A percentile compares a stretch with the other conserved stretches of the same genome.
Evolutionary conservation across 2,797 vertebrate species (phyloP).

Genomic region (Sternarchorhynchus goeldii): DNA sequence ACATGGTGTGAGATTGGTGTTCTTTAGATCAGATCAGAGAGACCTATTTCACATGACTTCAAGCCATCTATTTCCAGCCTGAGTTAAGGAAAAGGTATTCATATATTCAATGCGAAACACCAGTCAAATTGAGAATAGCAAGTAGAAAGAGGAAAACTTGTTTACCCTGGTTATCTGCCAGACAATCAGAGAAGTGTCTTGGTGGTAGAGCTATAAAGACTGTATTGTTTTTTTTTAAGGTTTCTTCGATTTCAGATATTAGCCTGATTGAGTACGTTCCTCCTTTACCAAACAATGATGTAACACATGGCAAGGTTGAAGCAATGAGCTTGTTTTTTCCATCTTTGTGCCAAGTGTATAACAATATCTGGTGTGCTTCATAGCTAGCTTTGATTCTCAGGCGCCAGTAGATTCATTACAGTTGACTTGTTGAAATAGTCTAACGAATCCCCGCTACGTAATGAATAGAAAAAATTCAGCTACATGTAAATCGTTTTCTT

Average conservation of each 20-base stretch:
- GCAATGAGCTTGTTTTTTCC: background rate
- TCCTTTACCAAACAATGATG: constrained; percentile 5
- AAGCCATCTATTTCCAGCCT: background rate
- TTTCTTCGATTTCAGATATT: background rate
- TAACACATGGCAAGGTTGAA: background rate
- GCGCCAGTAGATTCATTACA: too few species aligned
- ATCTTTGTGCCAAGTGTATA: background rate
- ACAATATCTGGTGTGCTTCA: background rate
- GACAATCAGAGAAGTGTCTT: background rate
- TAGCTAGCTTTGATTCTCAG: background rate
- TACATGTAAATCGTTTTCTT: too few species aligned
- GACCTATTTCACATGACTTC: background rate
- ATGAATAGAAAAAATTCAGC: too few species aligned
- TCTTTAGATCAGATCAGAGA: background rate
- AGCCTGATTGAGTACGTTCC: too few species aligned
- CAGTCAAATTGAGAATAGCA: background rate
- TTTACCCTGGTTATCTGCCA: background rate
- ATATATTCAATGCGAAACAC: background rate
- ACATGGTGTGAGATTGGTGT: too few species aligned
- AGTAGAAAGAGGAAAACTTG: background rate
- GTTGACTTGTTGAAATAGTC: too few species aligned
- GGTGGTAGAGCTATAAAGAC: background rate
- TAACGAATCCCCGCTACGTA: too few species aligned
- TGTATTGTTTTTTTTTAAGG: background rate
- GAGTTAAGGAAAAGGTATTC: background rate